Percentiles rank a stretch among this genome's conserved stretches.
phyloP scores from a whole-genome alignment of 2,888 invertebrate species.

The Bellardia pandia region DNA sequence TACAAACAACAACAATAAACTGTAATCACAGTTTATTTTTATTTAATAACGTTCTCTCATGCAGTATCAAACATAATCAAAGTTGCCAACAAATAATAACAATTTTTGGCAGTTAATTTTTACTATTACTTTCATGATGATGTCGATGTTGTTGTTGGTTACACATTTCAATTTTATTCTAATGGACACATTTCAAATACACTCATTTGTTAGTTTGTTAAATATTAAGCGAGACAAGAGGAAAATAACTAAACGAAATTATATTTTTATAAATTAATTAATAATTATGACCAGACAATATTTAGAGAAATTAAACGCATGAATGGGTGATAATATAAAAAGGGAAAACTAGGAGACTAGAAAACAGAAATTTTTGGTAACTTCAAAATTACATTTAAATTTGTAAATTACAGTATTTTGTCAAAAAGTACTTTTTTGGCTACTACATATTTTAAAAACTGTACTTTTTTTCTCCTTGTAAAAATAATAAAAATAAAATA shows the following conservation, averaged over 20 bases:
- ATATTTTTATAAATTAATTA: not conserved
- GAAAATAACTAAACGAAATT: too few species aligned
- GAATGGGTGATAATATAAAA: too few species aligned
- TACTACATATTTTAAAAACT: too few species aligned
- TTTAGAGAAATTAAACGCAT: not conserved
- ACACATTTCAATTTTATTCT: not conserved
- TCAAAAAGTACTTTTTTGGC: too few species aligned
- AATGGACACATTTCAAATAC: conserved; percentile 40
- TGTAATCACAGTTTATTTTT: not conserved
- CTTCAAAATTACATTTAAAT: too few species aligned
- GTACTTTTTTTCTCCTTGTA: too few species aligned
- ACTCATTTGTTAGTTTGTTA: not conserved
- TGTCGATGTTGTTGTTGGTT: not conserved
- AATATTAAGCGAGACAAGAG: too few species aligned
- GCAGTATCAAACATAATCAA: not conserved
- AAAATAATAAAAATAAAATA: too few species aligned
- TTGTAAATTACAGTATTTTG: too few species aligned
- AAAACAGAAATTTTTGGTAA: too few species aligned
- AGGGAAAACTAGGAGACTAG: too few species aligned
- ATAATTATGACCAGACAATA: not conserved
- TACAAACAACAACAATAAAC: not conserved
- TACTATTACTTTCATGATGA: not conserved
- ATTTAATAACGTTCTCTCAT: not conserved
- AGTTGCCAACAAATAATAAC: not conserved
- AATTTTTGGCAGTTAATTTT: conserved; percentile 29